A percentile compares a stretch with the other conserved stretches of the same genome.
These are phyloP conservation scores for Drosophila anomalata DNA, from an alignment of 2,888 invertebrate genomes.

Conservation along the genomic window DNA sequence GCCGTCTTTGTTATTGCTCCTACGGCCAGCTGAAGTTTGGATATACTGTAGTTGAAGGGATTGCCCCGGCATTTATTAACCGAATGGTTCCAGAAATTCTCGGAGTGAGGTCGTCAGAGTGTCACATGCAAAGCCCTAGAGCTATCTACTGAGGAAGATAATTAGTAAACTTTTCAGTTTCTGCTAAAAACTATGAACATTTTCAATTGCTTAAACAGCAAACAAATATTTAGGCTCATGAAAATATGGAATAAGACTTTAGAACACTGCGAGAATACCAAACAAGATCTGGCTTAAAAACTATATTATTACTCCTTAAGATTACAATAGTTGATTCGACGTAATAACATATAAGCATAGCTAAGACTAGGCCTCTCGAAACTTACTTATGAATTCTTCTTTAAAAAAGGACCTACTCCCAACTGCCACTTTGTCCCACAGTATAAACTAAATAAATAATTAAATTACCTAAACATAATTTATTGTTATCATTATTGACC, in stretches of 20 bases:
- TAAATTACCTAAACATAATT: neutral
- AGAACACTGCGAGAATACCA: too few relatives aligned
- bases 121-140: slow-evolving; percentile 14
- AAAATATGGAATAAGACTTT: too few relatives aligned
- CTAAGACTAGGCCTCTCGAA: too few relatives aligned
- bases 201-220: neutral
- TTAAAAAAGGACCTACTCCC: too few relatives aligned
- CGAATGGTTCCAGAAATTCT: neutral
- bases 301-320: too few relatives aligned
- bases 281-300: too few relatives aligned
- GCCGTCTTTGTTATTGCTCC: neutral
- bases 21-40: slow-evolving; percentile 23
- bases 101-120: slow-evolving; percentile 13
- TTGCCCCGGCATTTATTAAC: slow-evolving; percentile 31
- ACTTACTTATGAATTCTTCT: too few relatives aligned
- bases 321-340: too few relatives aligned
- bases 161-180: slow-evolving; percentile 10
- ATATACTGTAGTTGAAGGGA: slow-evolving; percentile 41
- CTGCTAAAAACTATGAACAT: neutral
- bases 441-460: neutral
- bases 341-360: too few relatives aligned
- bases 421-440: too few relatives aligned
- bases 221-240: too few relatives aligned
- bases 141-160: slow-evolving; percentile 10
- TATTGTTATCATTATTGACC: neutral